Base-by-base conservation (phyloP, 23 tunicate genomes). In the Diplosoma virens region DNA sequence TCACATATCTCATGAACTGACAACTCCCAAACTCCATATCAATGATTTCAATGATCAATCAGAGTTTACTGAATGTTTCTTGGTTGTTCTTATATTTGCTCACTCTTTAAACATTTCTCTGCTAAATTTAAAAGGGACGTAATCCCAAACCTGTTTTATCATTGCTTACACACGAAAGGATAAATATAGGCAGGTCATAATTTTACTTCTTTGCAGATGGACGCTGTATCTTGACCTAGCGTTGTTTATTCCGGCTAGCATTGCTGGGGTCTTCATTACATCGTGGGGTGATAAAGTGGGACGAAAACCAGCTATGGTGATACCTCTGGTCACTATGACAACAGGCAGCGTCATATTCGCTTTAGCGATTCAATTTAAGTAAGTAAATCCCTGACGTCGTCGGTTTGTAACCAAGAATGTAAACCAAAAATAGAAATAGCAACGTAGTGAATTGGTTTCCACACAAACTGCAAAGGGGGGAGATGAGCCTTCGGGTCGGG, bases 271-370 rank as follows among this genome's bases (percentile, higher is more conserved):
- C 31, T 25, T 85, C 1, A 24, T 79, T 30, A 85, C 74, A n/a
- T 85, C 92, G 0, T 79, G 81, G 80, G 59, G 92, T 17, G 92
- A 85, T 32, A 58, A 37, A 25, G 69, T 79, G 9, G 92, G 92
- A n/a, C 31, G 92, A 2, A 85, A 85, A 71, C 16, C 46, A 1
- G 74, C 75, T 31, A 67, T 85, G 80, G 59, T 64, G n/a, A 50
- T 79, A 1, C 84, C 92, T 4, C 24, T 85, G 36, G 46, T 47
- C 17, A 76, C 80, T 3, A 74, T 61, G 84, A 79, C 81, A 0
- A 1, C 37, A 30, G 36, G 83, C 29, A 79, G 80, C 54, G 61
- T 71, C 17, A 5, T 85, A 14, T 77, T 73, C 45, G 84, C 73
- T 32, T 59, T 85, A 1, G 28, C 73, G 0, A 79, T 85, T 7